Evolutionary conservation across 2,113 vertebrate genomes (phyloP).

Genomic region (Carassius gibelio): DNA sequence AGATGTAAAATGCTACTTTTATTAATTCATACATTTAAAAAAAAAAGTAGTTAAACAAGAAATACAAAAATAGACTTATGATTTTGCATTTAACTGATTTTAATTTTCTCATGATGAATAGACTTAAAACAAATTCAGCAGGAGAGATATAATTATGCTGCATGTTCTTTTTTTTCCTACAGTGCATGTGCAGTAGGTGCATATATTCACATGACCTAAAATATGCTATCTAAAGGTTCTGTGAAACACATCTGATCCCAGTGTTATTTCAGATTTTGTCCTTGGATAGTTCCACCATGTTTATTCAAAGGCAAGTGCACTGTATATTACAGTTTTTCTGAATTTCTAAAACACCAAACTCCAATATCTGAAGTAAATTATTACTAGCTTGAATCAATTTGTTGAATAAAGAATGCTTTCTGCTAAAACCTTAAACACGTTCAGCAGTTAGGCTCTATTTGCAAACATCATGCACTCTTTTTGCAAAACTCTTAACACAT

Average conservation of each 20-base stretch:
- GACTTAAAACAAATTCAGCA: not conserved
- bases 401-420: too few relatives aligned
- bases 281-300: not conserved
- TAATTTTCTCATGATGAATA: not conserved
- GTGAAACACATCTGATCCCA: not conserved
- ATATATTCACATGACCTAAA: not conserved
- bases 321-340: not conserved
- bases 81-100: not conserved
- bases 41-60: not conserved
- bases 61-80: not conserved
- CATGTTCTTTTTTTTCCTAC: not conserved
- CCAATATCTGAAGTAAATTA: too few relatives aligned
- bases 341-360: too few relatives aligned
- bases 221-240: not conserved
- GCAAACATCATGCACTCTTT: too few relatives aligned
- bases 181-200: not conserved
- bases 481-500: too few relatives aligned
- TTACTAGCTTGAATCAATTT: too few relatives aligned
- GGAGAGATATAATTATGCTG: not conserved
- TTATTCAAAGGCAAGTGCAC: not conserved
- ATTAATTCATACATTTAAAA: not conserved
- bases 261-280: not conserved
- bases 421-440: too few relatives aligned
- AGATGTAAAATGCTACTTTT: not conserved
- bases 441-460: too few relatives aligned